phyloP scores from a whole-genome alignment of 2,797 vertebrate species.

The Anguilla obscura region DNA sequence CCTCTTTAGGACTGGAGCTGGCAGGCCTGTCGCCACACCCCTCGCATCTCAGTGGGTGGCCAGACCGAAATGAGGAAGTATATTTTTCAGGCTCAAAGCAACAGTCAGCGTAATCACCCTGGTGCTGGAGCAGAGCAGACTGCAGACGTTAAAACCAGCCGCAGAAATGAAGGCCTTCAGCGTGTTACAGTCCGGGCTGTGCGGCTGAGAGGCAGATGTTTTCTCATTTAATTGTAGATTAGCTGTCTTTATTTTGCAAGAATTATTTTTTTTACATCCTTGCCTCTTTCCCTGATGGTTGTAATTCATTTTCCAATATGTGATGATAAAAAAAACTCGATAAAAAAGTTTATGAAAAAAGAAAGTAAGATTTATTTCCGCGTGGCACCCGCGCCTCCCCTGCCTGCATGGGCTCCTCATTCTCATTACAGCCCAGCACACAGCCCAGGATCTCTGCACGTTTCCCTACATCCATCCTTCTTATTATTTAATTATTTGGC shows the following conservation, averaged over 20 bases:
- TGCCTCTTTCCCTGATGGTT: not conserved
- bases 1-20: not conserved
- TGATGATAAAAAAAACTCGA: not conserved
- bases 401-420: too few species aligned
- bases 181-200: not conserved
- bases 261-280: not conserved
- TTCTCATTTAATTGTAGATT: not conserved
- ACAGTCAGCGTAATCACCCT: not conserved
- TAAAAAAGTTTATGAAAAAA: not conserved
- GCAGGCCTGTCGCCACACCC: not conserved
- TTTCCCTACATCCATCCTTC: not conserved
- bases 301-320: not conserved
- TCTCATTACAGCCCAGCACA: not conserved
- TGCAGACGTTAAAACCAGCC: not conserved
- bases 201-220: not conserved
- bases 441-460: not conserved
- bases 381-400: not conserved
- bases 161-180: not conserved
- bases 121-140: not conserved
- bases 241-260: not conserved
- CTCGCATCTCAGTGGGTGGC: not conserved
- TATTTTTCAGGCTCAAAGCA: not conserved
- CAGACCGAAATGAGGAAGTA: not conserved
- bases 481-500: constrained; percentile 15
- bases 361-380: not conserved